phyloP scores from a whole-genome alignment of 2,113 vertebrate species.

The Cathartes aura region DNA sequence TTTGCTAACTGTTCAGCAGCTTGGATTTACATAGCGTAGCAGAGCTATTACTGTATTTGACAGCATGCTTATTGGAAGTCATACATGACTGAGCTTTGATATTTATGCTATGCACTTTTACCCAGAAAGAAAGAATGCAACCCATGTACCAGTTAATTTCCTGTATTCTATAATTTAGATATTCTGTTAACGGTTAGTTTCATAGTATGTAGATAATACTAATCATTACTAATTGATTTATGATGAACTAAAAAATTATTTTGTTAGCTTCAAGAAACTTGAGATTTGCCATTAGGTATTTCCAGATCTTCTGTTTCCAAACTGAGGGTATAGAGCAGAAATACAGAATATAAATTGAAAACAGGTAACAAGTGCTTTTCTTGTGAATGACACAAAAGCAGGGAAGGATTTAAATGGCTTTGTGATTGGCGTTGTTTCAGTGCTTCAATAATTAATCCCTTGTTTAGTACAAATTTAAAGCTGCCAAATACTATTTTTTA shows the following conservation, averaged over 20 bases:
- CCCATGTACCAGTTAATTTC: background rate
- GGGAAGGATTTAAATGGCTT: background rate
- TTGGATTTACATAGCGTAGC: background rate
- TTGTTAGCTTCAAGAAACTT: conserved; percentile 47
- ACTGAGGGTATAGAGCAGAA: conserved; percentile 40
- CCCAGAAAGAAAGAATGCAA: background rate
- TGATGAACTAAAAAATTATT: conserved; percentile 37
- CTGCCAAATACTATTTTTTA: conserved; percentile 1
- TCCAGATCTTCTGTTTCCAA: conserved; percentile 44
- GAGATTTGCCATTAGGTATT: conserved; percentile 43
- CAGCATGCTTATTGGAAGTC: background rate
- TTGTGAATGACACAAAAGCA: conserved; percentile 40
- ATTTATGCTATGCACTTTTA: background rate
- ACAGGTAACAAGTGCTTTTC: conserved; percentile 36
- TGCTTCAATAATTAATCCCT: background rate
- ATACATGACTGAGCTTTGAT: background rate
- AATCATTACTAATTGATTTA: conserved; percentile 38
- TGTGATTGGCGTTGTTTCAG: conserved; percentile 17
- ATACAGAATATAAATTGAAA: conserved; percentile 58
- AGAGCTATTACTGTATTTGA: background rate
- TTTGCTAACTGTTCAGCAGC: background rate
- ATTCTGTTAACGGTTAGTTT: background rate
- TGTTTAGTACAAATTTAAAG: conserved; percentile 4
- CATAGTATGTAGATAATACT: conserved; percentile 12
- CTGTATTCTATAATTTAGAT: background rate